A percentile compares a stretch with the other conserved stretches of the same genome.
Conservation (phyloP, 2,113 vertebrate species). For the Cervus canadensis region DNA sequence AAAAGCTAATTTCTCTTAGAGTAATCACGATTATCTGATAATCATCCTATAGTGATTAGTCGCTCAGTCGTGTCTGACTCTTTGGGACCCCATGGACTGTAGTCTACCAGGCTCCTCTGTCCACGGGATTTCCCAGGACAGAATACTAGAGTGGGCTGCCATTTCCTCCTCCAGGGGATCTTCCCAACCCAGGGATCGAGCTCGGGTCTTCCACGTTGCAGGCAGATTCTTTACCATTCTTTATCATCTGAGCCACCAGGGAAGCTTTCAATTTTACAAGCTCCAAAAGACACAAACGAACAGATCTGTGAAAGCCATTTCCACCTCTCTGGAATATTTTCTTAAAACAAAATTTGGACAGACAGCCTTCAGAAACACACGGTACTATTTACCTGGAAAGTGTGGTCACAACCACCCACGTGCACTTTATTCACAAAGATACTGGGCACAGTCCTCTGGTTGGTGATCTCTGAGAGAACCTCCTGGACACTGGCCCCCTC, state of each 20-base stretch:
- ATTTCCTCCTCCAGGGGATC: not conserved
- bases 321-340: not conserved
- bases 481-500: slow-evolving; percentile 91
- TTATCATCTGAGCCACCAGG: not conserved
- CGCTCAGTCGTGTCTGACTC: not conserved
- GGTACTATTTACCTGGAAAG: slow-evolving; percentile 85
- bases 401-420: slow-evolving; percentile 92
- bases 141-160: not conserved
- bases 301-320: not conserved
- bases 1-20: not conserved
- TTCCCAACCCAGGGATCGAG: not conserved
- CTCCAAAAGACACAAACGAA: not conserved
- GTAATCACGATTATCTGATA: not conserved
- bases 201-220: not conserved
- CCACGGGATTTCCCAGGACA: not conserved
- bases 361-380: not conserved
- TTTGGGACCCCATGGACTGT: not conserved
- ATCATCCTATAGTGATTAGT: not conserved
- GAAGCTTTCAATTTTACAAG: not conserved
- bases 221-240: not conserved
- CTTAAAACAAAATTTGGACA: not conserved
- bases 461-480: slow-evolving; percentile 89
- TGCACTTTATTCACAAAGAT: slow-evolving; percentile 96
- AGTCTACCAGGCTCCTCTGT: not conserved
- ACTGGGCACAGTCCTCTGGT: slow-evolving; percentile 93